Base-by-base conservation (phyloP, 2,113 vertebrate species). In the Blennius ocellaris region DNA sequence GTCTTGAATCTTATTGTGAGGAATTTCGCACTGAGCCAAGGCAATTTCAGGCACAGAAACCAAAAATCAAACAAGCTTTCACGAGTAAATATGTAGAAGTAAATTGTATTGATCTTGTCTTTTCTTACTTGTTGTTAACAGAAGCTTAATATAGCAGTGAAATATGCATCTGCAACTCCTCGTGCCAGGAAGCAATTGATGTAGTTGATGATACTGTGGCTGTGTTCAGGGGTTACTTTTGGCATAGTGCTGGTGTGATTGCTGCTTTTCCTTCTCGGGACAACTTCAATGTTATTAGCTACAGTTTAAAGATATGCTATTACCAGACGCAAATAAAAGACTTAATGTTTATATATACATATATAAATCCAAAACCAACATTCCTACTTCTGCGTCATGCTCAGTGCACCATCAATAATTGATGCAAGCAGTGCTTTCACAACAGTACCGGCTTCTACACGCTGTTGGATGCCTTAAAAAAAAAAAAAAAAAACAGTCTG, bases 391-490 rank as follows among this genome's bases (percentile, higher is more conserved):
- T 45, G 53, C 55, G 52, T 51, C 57, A 51, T 55, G 57, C 56
- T 64, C 62, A 15, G 40, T 37, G 43, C 11, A n/a, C 1, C 11
- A 56, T 72, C 11, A 61, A 80, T 80, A 77, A 83, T 59, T 62
- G 48, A 80, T 78, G 47, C 36, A 77, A 83, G 55, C 58, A 48
- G 78, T 78, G 47, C 36, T 68, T 51, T 39, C 48, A 76, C 55
- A 79, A 63, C 17, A 76, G 16, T 64, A 47, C 50, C 67, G 53
- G 5, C 11, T 39, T 17, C 15, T 59, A 64, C 16, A 72, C 74
- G 37, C 30, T 17, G 45, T 39, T 43, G 55, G 61, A 78, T 48
- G 60, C 44, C 55, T 63, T 55, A 73, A 45, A 64, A 30, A 30
- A 30, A 61, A 62, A 67, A 73, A 45, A 64, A 30, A 30, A 30